These are phyloP conservation scores for Toxotes chatareus DNA, from an alignment of 2,113 vertebrate genomes.

Conservation along the genomic window DNA sequence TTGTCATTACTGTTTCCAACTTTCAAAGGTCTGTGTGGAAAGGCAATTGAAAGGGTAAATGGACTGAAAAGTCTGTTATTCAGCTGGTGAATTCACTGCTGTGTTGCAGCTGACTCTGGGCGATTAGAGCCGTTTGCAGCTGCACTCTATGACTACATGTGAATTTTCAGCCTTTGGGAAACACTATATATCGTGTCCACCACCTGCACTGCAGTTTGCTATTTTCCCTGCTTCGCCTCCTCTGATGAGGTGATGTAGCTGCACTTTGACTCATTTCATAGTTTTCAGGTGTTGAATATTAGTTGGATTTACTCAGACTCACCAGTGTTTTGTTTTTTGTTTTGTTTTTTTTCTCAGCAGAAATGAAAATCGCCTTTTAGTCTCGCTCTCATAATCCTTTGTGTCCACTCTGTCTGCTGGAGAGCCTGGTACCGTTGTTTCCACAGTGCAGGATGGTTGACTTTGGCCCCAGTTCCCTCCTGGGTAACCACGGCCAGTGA, in stretches of 20 bases:
- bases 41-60: constrained; percentile 15
- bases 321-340: constrained; percentile 30
- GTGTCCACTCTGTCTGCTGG: constrained; percentile 37
- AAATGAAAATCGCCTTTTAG: constrained; percentile 32
- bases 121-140: constrained; percentile 38
- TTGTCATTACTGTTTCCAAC: not conserved
- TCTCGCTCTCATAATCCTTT: constrained; percentile 33
- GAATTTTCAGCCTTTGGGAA: constrained; percentile 43
- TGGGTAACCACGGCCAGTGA: constrained; percentile 41
- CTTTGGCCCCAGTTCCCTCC: constrained; percentile 65
- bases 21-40: constrained; percentile 4
- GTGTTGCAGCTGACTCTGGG: constrained; percentile 23
- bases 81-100: constrained; percentile 27
- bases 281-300: constrained; percentile 40
- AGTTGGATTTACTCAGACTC: constrained; percentile 9
- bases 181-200: constrained; percentile 18
- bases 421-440: constrained; percentile 54
- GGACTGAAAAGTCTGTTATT: constrained; percentile 9
- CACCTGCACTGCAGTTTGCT: constrained; percentile 37
- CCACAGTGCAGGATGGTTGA: constrained; percentile 61
- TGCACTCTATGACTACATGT: constrained; percentile 11
- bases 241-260: constrained; percentile 55
- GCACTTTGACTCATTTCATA: constrained; percentile 43
- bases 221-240: constrained; percentile 19
- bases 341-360: constrained; percentile 29